Evolutionary conservation across 35 echinoderm and acorn worm species (phyloP).

Genomic region (Hemicentrotus pulcherrimus): DNA sequence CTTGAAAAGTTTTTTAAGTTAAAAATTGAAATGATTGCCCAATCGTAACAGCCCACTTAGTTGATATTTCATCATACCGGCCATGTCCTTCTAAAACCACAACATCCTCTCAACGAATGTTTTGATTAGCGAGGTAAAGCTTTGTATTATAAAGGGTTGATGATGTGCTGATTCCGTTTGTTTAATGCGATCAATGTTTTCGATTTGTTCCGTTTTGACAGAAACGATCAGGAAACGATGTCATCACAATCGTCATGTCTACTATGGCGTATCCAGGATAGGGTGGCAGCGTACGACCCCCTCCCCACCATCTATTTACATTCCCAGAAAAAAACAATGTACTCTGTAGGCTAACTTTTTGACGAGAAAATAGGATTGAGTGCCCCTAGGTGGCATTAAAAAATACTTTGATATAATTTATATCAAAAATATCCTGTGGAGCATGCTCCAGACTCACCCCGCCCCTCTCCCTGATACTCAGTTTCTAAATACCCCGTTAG

Average conservation of each 20-base stretch:
- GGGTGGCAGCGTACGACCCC: background rate
- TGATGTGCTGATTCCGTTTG: background rate
- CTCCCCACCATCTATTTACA: background rate
- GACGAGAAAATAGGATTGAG: background rate
- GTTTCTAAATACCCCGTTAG: too few relatives aligned
- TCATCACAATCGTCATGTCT: background rate
- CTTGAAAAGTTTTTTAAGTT: too few relatives aligned
- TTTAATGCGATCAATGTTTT: slow-evolving; percentile 2
- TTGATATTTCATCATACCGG: background rate
- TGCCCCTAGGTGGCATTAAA: background rate
- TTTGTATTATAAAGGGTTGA: background rate
- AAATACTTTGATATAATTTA: background rate
- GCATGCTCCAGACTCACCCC: background rate
- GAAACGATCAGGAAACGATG: background rate
- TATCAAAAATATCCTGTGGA: background rate
- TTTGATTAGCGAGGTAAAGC: background rate
- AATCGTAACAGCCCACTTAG: background rate
- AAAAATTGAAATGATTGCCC: background rate
- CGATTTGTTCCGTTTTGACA: slow-evolving; percentile 10
- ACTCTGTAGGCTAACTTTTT: background rate
- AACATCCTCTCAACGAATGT: background rate
- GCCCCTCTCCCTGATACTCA: too few relatives aligned
- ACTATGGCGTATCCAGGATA: background rate
- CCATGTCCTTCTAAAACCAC: background rate
- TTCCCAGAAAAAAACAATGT: background rate